phyloP scores from a whole-genome alignment of 1,140 invertebrate genomes.

The Euura lappo region DNA sequence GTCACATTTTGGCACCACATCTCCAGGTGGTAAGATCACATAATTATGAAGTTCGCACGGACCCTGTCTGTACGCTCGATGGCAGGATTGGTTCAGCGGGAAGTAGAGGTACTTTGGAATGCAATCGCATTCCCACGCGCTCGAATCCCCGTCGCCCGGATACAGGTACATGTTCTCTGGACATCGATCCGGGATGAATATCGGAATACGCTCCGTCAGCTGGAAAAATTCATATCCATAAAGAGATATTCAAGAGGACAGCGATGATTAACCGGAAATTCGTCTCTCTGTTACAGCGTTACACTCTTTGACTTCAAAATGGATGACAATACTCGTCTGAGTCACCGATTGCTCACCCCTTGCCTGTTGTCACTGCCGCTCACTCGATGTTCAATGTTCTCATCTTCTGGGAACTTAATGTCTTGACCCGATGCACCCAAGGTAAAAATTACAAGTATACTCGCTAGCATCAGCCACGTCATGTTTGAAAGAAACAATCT shows the following conservation, averaged over 20 bases:
- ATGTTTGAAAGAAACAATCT: slow-evolving; percentile 21
- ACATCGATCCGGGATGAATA: slow-evolving; percentile 64
- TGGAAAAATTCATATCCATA: slow-evolving; percentile 15
- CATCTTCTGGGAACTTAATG: slow-evolving; percentile 37
- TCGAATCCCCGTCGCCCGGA: slow-evolving; percentile 63
- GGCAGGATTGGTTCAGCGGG: slow-evolving; percentile 65
- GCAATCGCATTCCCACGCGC: slow-evolving; percentile 74
- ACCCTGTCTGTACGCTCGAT: slow-evolving; percentile 66
- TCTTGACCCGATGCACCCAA: slow-evolving; percentile 33
- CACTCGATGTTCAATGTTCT: slow-evolving; percentile 25
- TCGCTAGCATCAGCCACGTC: slow-evolving; percentile 24
- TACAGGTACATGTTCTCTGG: slow-evolving; percentile 68
- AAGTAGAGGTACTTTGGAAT: slow-evolving; percentile 67
- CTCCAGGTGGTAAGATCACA: slow-evolving; percentile 60
- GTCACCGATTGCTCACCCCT: too few relatives aligned
- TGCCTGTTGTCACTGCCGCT: slow-evolving; percentile 27
- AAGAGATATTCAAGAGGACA: background rate
- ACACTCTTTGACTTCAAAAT: too few relatives aligned
- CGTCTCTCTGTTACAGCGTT: too few relatives aligned
- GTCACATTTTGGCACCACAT: slow-evolving; percentile 64
- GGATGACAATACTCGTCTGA: too few relatives aligned
- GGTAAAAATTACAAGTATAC: slow-evolving; percentile 20
- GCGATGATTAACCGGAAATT: too few relatives aligned
- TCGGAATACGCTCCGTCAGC: slow-evolving; percentile 50
- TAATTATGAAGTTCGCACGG: slow-evolving; percentile 65